These are phyloP conservation scores for Drosophila nigritarsus DNA, from an alignment of 2,888 invertebrate species.

Conservation along the genomic window DNA sequence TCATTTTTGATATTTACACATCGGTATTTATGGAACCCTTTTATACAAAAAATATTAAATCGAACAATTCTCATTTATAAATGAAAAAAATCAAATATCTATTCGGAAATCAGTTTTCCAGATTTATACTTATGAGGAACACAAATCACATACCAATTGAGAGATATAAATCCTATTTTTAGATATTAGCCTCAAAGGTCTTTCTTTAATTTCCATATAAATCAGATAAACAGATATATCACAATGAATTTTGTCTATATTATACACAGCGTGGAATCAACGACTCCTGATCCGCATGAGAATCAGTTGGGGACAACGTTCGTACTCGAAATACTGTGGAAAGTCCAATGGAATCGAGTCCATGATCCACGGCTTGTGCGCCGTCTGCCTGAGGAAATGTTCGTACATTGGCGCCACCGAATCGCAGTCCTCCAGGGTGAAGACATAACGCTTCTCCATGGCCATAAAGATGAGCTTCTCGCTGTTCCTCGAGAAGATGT, in stretches of 20 bases:
- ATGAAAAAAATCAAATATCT: not conserved
- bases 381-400: slow-evolving; percentile 88
- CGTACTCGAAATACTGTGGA: slow-evolving; percentile 92
- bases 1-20: slow-evolving; percentile 6
- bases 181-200: not conserved
- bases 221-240: not conserved
- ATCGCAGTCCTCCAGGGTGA: slow-evolving; percentile 92
- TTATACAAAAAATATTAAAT: slow-evolving; percentile 18
- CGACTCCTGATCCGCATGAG: slow-evolving; percentile 88
- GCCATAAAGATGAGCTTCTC: slow-evolving; percentile 89
- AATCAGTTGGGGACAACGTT: slow-evolving; percentile 91
- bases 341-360: slow-evolving; percentile 89
- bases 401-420: slow-evolving; percentile 95
- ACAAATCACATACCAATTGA: not conserved
- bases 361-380: slow-evolving; percentile 86
- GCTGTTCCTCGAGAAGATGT: slow-evolving; percentile 86
- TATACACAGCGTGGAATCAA: slow-evolving; percentile 8
- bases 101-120: not conserved
- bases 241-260: not conserved
- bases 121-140: not conserved
- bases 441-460: slow-evolving; percentile 94
- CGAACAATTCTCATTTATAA: slow-evolving; percentile 20
- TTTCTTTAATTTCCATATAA: not conserved
- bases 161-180: not conserved
- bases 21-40: slow-evolving; percentile 15